A percentile compares a stretch with the other conserved stretches of the same genome.
Conservation (phyloP, 2,113 vertebrate genomes). For the Rhinolophus ferrumequinum region DNA sequence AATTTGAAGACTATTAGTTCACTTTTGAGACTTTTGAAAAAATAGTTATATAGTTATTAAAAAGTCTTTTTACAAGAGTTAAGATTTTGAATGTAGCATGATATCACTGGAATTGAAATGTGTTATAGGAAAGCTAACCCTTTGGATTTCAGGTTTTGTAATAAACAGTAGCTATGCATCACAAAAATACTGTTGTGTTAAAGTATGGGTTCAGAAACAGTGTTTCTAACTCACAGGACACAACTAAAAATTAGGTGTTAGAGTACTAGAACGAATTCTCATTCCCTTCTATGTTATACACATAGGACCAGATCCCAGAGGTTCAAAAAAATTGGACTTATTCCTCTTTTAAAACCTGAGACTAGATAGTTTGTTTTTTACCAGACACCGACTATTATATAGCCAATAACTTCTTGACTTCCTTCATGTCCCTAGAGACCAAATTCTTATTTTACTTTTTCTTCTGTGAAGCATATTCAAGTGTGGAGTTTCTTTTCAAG, state of each 20-base stretch:
- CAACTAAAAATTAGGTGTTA: not conserved
- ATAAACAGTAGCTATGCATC: not conserved
- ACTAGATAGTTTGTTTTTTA: not conserved
- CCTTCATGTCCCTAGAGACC: conserved; percentile 6
- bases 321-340: not conserved
- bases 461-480: conserved; percentile 25
- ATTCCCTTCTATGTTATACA: not conserved
- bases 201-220: not conserved
- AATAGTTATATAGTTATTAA: not conserved
- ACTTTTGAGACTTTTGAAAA: not conserved
- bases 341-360: not conserved
- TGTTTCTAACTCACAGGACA: not conserved
- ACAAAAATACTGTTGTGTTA: not conserved
- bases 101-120: not conserved
- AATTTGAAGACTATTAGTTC: not conserved
- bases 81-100: not conserved
- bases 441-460: conserved; percentile 29
- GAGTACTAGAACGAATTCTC: conserved; percentile 38
- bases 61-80: not conserved
- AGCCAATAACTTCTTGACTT: conserved; percentile 22
- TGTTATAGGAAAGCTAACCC: not conserved
- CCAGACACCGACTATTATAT: not conserved
- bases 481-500: conserved; percentile 31
- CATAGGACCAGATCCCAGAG: not conserved
- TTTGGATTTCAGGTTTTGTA: not conserved